phyloP scores from a whole-genome alignment of 2,797 vertebrate genomes.

The Muscicapa striata region DNA sequence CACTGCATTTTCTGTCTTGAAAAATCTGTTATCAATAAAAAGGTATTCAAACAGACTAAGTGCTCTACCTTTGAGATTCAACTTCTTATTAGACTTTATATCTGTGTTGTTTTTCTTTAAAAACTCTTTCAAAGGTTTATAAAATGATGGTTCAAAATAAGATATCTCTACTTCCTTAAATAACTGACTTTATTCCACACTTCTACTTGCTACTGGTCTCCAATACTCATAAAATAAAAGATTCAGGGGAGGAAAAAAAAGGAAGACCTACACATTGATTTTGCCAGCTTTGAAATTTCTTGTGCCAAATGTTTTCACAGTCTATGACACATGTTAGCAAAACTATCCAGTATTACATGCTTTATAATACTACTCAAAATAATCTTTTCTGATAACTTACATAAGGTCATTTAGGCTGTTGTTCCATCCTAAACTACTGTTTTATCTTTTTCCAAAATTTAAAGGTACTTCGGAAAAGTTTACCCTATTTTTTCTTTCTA shows the following conservation, averaged over 20 bases:
- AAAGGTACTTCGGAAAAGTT: background rate
- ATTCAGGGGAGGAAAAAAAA: background rate
- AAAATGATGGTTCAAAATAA: background rate
- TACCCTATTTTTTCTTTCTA: background rate
- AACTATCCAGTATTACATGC: background rate
- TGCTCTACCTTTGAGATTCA: background rate
- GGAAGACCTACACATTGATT: background rate
- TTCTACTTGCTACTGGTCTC: background rate
- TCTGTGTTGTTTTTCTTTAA: background rate
- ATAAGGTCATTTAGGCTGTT: background rate
- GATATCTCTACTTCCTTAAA: background rate
- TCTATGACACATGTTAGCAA: background rate
- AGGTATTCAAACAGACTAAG: background rate
- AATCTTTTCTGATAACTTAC: background rate
- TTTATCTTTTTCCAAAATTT: background rate
- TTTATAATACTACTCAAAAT: background rate
- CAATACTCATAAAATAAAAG: background rate
- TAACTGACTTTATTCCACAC: background rate
- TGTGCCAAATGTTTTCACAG: background rate
- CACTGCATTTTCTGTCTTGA: background rate
- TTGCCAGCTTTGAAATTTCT: background rate
- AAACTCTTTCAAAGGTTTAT: background rate
- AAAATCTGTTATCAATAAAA: background rate
- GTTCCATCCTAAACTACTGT: background rate
- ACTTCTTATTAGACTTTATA: background rate